Evolutionary conservation across 1,140 invertebrate genomes (phyloP), one percentile per base, ranked within the genome.

Genomic region (Cheumatopsyche charites): DNA sequence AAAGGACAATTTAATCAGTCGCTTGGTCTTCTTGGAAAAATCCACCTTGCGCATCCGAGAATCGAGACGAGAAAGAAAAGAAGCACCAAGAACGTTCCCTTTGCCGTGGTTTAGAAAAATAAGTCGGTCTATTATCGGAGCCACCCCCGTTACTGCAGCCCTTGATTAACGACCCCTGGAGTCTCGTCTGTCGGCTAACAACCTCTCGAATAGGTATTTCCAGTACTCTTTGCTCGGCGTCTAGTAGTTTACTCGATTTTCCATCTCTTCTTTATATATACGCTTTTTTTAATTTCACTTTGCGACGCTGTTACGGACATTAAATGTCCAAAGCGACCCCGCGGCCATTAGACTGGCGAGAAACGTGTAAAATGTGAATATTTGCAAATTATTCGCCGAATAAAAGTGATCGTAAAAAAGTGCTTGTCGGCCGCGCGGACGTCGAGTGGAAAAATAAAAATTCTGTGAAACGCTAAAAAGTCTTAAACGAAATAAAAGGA

Each of bases 81-180:
- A 36, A 36, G 29, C 41, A 43, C 26, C 21, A 26, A 15, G 9
- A 58, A 69, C 36, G 71, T 74, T 71, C 47, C n/a, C 47, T 11
- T 47, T 66, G 1, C 25, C 68, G 21, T n/a, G 62, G 52, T 13
- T 74, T 26, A 62, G 73, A 72, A 75, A 75, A 75, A 75, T 75
- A 75, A 75, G 70, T 72, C 73, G 52, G 66, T 72, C 73, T 72
- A 75, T 72, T 75, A 75, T 75, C 73, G 49, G 70, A 58, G 62
- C 25, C 58, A 21, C 70, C 55, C 67, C 29, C 6, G 15, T 61
- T 49, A 25, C 70, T 67, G 65, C 70, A 63, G 29, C 41, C 58
- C 58, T 67, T 72, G 73, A 75, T 75, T 75, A 72, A 75, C 70
- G 66, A 69, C 66, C 73, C 61, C 41, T 29, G 29, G 69, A 42